phyloP scores from a whole-genome alignment of 2,797 vertebrate genomes.

The Muscicapa striata region DNA sequence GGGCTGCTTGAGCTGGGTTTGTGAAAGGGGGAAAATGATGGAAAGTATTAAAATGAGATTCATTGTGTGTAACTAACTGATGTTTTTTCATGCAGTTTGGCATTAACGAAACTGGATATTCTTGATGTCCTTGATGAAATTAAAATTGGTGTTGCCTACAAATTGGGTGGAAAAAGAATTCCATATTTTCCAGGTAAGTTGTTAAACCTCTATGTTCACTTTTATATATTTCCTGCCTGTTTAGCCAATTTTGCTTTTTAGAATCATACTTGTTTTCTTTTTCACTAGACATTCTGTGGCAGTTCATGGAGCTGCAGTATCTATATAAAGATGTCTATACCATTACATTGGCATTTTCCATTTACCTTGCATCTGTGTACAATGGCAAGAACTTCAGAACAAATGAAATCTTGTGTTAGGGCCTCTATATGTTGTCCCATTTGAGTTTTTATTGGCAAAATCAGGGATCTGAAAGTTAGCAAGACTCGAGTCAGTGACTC shows the following conservation, averaged over 20 bases:
- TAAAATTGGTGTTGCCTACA: slow-evolving; percentile 95
- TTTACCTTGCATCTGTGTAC: background rate
- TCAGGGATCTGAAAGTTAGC: background rate
- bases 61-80: background rate
- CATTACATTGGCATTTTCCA: background rate
- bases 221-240: background rate
- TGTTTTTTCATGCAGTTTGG: slow-evolving; percentile 82
- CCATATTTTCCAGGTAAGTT: slow-evolving; percentile 95
- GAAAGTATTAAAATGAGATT: background rate
- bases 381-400: background rate
- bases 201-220: background rate
- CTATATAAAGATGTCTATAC: background rate
- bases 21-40: background rate
- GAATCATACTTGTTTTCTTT: background rate
- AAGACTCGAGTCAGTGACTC: background rate
- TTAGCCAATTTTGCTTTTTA: background rate
- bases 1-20: background rate
- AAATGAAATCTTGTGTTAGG: background rate
- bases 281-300: background rate
- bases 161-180: slow-evolving; percentile 92
- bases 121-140: slow-evolving; percentile 94
- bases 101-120: slow-evolving; percentile 98
- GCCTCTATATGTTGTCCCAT: background rate
- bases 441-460: background rate
- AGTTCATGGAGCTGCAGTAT: background rate